Base-by-base conservation (phyloP, 2,888 invertebrate species). In the Heliconius ismenius region DNA sequence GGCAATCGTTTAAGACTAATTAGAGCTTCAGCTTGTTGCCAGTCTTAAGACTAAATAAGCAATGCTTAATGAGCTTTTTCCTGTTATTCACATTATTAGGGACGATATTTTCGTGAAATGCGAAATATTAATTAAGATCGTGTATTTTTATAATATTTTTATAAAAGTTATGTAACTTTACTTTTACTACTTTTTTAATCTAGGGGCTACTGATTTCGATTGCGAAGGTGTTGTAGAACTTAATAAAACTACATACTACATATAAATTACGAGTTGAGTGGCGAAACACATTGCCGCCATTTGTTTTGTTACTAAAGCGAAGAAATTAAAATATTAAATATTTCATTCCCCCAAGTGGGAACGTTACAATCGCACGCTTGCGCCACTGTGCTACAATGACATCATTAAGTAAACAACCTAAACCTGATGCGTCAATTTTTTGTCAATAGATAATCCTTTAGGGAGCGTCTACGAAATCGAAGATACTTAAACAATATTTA, bases 1-100 rank as follows among this genome's bases (percentile, higher is more conserved):
- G 58, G 60, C 58, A 76, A 76, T 65, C 65, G 72, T 39, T 65
- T 73, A 64, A 64, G 74, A 36, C 65, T 76, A 76, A 72, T 76
- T 76, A 65, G 64, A 65, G 70, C n/a, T 39, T 15, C 73, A 36
- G 62, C 73, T 73, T 73, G 73, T 73, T 73, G 62, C 63, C 43
- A 54, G 54, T 58, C 68, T 75, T 73, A 36, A 58, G 32, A 58
- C 72, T 76, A 72, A 76, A 72, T 69, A 69, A 69, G 68, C 62
- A 13, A 75, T 65, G 76, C 58, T 28, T 58, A 76, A 76, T 65
- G 72, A 65, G 72, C 65, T 65, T 70, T 43, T 76, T 72, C 64
- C 54, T 69, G 43, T 63, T 69, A 65, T 64, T 43, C 39, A 28
- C 18, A 49, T 49, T 32, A n/a, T 54, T 49, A 70, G 7, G 32